phyloP scores from a whole-genome alignment of 2,888 invertebrate species.

The Molorchus minor region DNA sequence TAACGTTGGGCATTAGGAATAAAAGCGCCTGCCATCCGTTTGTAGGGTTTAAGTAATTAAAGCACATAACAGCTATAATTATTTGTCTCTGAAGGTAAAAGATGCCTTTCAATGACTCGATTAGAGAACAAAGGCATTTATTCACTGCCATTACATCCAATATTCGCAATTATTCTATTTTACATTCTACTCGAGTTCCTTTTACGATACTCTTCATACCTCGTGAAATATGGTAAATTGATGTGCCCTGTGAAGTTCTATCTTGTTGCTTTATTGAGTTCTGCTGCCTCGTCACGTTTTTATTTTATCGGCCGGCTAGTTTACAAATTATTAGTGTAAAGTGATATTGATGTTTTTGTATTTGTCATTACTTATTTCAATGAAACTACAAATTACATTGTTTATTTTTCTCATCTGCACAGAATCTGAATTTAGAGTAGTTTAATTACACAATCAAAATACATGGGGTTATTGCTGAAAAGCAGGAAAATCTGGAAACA shows the following conservation, averaged over 20 bases:
- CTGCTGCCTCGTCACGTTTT: conserved; percentile 14
- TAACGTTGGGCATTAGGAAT: conserved; percentile 9
- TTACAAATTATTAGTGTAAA: too few relatives aligned
- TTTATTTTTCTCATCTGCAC: too few relatives aligned
- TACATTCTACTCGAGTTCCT: conserved; percentile 19
- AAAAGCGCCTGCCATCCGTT: conserved; percentile 13
- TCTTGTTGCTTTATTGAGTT: conserved; percentile 7
- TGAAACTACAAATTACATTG: too few relatives aligned
- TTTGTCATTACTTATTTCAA: too few relatives aligned
- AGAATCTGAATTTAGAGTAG: too few relatives aligned
- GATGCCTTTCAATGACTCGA: conserved; percentile 37
- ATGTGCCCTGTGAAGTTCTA: background rate
- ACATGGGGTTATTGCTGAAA: too few relatives aligned
- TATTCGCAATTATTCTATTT: conserved; percentile 33
- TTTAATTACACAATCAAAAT: too few relatives aligned
- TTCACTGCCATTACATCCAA: conserved; percentile 25
- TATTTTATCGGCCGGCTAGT: conserved; percentile 6
- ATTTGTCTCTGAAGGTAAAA: conserved; percentile 22
- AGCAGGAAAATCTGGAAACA: too few relatives aligned
- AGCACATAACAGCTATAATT: conserved; percentile 30
- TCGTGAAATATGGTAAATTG: conserved; percentile 16
- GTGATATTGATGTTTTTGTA: too few relatives aligned
- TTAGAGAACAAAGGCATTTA: conserved; percentile 32
- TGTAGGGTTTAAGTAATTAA: conserved; percentile 27
- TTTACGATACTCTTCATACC: conserved; percentile 20